A percentile compares a stretch with the other conserved stretches of the same genome.
phyloP scores from a whole-genome alignment of 1,140 invertebrate genomes.

The Onthophagus taurus region DNA sequence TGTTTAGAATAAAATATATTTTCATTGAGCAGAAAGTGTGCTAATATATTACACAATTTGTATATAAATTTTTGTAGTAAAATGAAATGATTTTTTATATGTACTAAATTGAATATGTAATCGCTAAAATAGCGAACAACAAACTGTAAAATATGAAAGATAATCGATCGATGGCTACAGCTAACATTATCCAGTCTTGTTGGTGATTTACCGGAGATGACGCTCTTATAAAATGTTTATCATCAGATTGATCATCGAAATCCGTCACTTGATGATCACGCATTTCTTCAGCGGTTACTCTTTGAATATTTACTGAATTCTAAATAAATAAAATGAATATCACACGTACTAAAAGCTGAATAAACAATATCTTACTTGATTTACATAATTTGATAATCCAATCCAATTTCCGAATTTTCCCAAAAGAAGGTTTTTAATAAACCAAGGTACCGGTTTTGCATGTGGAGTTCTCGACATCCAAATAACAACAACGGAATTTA shows the following conservation, averaged over 20 bases:
- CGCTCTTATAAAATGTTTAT: slow-evolving; percentile 35
- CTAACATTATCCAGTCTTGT: slow-evolving; percentile 52
- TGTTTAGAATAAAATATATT: too few relatives aligned
- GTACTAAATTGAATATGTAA: slow-evolving; percentile 41
- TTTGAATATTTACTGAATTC: slow-evolving; percentile 18
- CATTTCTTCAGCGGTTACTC: slow-evolving; percentile 39
- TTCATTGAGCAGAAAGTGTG: too few relatives aligned
- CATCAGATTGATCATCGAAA: slow-evolving; percentile 35
- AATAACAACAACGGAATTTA: slow-evolving; percentile 53
- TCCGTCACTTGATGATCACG: slow-evolving; percentile 38
- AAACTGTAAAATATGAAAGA: slow-evolving; percentile 46
- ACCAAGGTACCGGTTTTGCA: slow-evolving; percentile 44
- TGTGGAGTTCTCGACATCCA: slow-evolving; percentile 38
- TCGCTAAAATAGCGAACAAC: slow-evolving; percentile 43
- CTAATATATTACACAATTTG: too few relatives aligned
- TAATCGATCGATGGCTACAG: slow-evolving; percentile 50
- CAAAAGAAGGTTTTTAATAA: slow-evolving; percentile 44
- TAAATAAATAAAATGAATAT: slow-evolving; percentile 8
- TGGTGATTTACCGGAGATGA: slow-evolving; percentile 36
- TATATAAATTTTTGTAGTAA: too few relatives aligned
- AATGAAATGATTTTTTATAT: too few relatives aligned
- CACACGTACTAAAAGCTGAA: background rate
- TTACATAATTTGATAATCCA: slow-evolving; percentile 34
- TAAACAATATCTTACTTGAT: slow-evolving; percentile 25
- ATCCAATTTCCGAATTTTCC: slow-evolving; percentile 44